Evolutionary conservation across 2,797 vertebrate species (phyloP), one percentile per base, ranked within the genome.

Genomic region (Ctenochaetus hawaiiensis): DNA sequence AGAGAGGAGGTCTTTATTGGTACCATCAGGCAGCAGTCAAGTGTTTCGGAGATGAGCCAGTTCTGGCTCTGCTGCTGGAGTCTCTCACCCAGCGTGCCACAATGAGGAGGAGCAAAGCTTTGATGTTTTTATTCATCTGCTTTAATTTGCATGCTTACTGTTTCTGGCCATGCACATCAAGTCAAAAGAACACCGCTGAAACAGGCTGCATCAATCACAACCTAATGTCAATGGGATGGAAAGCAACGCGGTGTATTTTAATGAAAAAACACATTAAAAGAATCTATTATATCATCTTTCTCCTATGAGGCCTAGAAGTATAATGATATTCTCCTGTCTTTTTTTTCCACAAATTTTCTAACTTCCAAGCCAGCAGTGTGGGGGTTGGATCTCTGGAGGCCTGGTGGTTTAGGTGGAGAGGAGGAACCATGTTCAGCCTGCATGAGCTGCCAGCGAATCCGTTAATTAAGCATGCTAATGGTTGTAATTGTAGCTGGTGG

Each of bases 401-500:
- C 73, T 61, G 83, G 80, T 89, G 91, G 91, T 87, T 92, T 86
- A 84, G 86, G 73, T 62, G 76, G 71, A 78, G 75, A 75, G 60
- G 63, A 68, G 69, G 77, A 60, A 67, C 78, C 69, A 52, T 85
- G 78, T 84, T 92, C 87, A 85, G 89, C 90, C 81, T 91, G 72
- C 87, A 80, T 93, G 90, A 90, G 92, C 91, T 94, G 94, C 93
- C 95, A 94, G 91, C 60, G 78, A 93, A 94, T 95, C 94, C 93
- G 93, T 94, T 95, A 95, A 95, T 95, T 95, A 95, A 94, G 90
- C 93, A 90, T 93, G 92, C 91, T 91, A 67, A 92, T 90, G 87
- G 44, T 89, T 90, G 92, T 92, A 88, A 96, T 95, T 94, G 93
- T 93, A 80, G 89, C 90, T 93, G 90, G 89, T 95, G 92, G 92